A percentile compares a stretch with the other conserved stretches of the same genome.
Conservation (phyloP, 92 coral and sea anemone genomes). For the Zoanthus sansibaricus region DNA sequence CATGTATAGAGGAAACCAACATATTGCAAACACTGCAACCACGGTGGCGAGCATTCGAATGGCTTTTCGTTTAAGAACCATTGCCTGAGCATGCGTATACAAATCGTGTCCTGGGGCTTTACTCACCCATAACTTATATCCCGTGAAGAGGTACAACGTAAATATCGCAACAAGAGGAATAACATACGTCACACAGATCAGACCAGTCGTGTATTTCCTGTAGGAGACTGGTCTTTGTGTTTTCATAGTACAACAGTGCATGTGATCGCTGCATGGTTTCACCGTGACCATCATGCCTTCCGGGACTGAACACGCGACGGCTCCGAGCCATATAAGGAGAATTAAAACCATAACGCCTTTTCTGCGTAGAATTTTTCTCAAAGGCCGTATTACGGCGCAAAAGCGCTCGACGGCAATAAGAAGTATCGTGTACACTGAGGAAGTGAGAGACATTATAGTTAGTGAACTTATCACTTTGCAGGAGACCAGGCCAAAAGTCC, state of each 20-base stretch:
- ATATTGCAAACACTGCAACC: conserved; percentile 74
- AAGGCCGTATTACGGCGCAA: conserved; percentile 68
- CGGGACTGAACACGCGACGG: conserved; percentile 69
- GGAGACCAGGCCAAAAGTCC: conserved; percentile 69
- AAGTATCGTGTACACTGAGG: conserved; percentile 74
- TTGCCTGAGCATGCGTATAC: conserved; percentile 44
- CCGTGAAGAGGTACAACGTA: conserved; percentile 63
- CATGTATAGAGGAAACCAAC: conserved; percentile 84
- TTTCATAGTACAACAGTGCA: conserved; percentile 49
- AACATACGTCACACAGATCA: conserved; percentile 59
- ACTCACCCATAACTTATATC: conserved; percentile 73
- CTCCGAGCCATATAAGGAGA: conserved; percentile 60
- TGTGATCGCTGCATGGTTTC: conserved; percentile 11
- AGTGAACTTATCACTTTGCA: conserved; percentile 64
- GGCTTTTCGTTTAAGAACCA: conserved; percentile 64
- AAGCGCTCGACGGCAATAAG: conserved; percentile 81
- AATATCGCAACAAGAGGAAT: conserved; percentile 69
- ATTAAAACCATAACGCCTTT: conserved; percentile 40
- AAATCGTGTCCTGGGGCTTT: conserved; percentile 70
- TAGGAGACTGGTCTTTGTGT: conserved; percentile 58
- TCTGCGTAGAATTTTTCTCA: conserved; percentile 57
- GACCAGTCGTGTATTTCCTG: conserved; percentile 48
- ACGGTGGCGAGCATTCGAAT: conserved; percentile 81
- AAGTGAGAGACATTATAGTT: conserved; percentile 62
- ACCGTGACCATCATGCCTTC: conserved; percentile 65